These are phyloP conservation scores for Zosterops hypoxanthus DNA, from an alignment of 2,113 vertebrate genomes.

Conservation along the genomic window DNA sequence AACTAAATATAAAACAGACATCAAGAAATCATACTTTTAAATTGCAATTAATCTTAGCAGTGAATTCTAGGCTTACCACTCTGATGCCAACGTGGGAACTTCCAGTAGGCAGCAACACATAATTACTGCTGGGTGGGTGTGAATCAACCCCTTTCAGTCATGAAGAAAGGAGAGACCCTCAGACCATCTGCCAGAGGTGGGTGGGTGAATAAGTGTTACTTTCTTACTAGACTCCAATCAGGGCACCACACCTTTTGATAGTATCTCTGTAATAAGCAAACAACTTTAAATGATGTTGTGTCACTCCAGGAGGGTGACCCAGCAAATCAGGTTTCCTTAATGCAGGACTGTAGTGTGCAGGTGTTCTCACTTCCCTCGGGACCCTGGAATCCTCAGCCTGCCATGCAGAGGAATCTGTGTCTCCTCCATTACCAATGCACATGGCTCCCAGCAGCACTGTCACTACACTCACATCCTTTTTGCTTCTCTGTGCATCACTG, in stretches of 20 bases:
- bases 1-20: not conserved
- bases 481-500: not conserved
- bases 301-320: slow-evolving; percentile 18
- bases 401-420: too few relatives aligned
- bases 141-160: not conserved
- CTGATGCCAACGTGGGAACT: not conserved
- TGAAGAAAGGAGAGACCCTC: not conserved
- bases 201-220: slow-evolving; percentile 1
- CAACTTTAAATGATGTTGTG: not conserved
- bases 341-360: not conserved
- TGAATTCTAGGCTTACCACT: not conserved
- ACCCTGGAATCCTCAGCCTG: not conserved
- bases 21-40: not conserved
- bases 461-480: fast-evolving
- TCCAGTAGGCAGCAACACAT: not conserved
- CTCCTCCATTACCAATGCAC: not conserved
- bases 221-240: slow-evolving; percentile 9
- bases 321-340: not conserved
- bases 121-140: not conserved
- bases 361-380: not conserved
- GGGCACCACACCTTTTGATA: slow-evolving; percentile 36
- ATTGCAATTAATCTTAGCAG: not conserved
- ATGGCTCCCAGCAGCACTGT: fast-evolving
- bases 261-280: slow-evolving; percentile 36
- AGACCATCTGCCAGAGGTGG: not conserved